Percentiles rank a stretch among this genome's conserved stretches.
These are phyloP conservation scores for Oncorhynchus tshawytscha DNA, from an alignment of 2,113 vertebrate species.

Conservation along the genomic window DNA sequence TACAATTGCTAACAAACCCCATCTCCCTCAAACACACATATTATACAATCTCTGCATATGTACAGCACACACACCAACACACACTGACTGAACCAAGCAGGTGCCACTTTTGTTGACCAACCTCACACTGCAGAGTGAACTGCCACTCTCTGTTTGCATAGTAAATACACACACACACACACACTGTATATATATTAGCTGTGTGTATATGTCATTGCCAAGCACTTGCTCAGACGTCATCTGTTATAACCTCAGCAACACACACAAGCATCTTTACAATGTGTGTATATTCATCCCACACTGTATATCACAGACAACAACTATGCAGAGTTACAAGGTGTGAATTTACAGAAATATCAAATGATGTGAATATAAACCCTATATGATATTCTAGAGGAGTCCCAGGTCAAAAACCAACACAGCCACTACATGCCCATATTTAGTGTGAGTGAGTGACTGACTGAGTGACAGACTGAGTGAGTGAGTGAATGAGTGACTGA, in stretches of 20 bases:
- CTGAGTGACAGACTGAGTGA: too few species aligned
- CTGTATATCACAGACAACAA: not conserved
- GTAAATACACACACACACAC: too few species aligned
- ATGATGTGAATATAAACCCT: not conserved
- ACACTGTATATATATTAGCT: not conserved
- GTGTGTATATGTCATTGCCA: not conserved
- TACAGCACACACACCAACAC: not conserved
- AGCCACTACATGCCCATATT: not conserved
- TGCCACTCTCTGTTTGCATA: slow-evolving; percentile 30
- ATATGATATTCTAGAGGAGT: not conserved
- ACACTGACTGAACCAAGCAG: slow-evolving; percentile 18
- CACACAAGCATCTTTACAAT: too few species aligned
- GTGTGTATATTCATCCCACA: not conserved
- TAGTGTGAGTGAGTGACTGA: too few species aligned
- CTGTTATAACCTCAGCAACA: not conserved
- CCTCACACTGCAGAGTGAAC: slow-evolving; percentile 55
- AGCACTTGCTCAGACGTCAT: not conserved
- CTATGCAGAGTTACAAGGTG: not conserved
- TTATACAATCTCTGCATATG: too few species aligned
- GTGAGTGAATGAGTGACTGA: too few species aligned
- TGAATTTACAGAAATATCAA: not conserved
- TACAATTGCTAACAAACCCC: slow-evolving; percentile 20
- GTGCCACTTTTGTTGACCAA: slow-evolving; percentile 36
- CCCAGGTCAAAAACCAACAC: not conserved
- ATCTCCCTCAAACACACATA: not conserved